Conservation (phyloP, 2,797 vertebrate genomes). For the Thunnus albacares region DNA sequence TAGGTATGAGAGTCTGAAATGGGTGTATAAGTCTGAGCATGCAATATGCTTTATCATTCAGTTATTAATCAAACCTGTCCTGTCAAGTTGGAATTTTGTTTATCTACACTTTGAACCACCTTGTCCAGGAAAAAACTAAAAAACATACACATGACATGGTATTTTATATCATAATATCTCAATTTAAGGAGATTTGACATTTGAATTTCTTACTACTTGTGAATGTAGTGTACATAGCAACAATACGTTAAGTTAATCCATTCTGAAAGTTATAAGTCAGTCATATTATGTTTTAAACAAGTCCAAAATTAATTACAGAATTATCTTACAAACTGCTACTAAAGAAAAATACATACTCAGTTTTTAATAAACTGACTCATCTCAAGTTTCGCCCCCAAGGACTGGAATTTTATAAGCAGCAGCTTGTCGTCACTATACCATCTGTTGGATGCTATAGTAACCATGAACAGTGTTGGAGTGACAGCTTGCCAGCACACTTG, state of each 20-base stretch:
- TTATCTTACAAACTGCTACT: background rate
- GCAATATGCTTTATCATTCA: background rate
- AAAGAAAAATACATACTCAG: background rate
- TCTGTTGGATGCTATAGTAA: conserved; percentile 69
- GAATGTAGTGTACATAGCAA: background rate
- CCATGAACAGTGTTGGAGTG: conserved; percentile 43
- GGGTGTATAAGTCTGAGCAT: background rate
- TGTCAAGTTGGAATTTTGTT: background rate
- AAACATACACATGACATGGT: background rate
- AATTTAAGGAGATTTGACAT: background rate
- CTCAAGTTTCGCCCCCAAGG: conserved; percentile 15
- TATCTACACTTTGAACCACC: background rate
- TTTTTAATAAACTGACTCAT: conserved; percentile 43
- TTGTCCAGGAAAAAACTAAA: background rate
- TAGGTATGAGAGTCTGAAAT: background rate
- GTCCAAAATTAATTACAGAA: background rate
- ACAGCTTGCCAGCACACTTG: conserved; percentile 56
- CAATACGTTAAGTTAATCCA: too few species aligned
- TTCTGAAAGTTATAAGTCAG: background rate
- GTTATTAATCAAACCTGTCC: background rate
- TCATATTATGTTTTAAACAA: background rate
- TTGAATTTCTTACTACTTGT: background rate
- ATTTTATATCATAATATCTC: background rate
- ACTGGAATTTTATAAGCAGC: conserved; percentile 53
- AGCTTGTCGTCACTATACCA: conserved; percentile 60